Base-by-base conservation (phyloP, 1,140 invertebrate species). In the Habropoda laboriosa region DNA sequence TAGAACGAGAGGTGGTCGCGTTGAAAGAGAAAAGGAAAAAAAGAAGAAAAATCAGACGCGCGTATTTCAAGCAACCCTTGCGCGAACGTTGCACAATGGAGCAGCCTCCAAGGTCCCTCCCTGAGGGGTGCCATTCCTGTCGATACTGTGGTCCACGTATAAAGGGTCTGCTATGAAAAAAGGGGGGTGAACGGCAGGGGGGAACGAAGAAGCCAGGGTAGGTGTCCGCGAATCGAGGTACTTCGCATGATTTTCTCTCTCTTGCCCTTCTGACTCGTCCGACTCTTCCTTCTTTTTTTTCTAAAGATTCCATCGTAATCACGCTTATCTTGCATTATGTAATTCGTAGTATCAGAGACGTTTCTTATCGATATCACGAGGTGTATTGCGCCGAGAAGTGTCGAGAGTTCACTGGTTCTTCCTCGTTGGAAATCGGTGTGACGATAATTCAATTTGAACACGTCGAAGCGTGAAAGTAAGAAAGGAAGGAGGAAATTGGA, bases 51-150 rank as follows among this genome's bases (percentile, higher is more conserved):
- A 84, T 84, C 60, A 76, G 53, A 42, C 63, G 53, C 81, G 80
- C 77, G 83, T 88, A 89, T 88, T 88, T 88, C 80, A 83, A 55
- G 66, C 85, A 89, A 87, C 80, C 87, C 85, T 89, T 87, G 73
- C 67, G 73, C 61, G 67, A 71, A 63, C 58, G 53, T 57, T 45
- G 58, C 71, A 86, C 84, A 88, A 86, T 88, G 74, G 63, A 82
- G 49, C 68, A 82, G 57, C 71, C 38, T 75, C 67, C 51, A 63
- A 82, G 55, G 67, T 42, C 61, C 51, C 77, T 64, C 53, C 71
- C 74, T 55, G 49, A 72, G 72, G 68, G 72, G 30, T 67, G 82
- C 73, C 68, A 13, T 68, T 75, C 30, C 57, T 72, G 74, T 47
- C 64, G 68, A 85, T 77, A 76, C 79, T 78, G 68, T 70, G 66